phyloP scores from a whole-genome alignment of 2,113 vertebrate species.

The Cyanoderma ruficeps region DNA sequence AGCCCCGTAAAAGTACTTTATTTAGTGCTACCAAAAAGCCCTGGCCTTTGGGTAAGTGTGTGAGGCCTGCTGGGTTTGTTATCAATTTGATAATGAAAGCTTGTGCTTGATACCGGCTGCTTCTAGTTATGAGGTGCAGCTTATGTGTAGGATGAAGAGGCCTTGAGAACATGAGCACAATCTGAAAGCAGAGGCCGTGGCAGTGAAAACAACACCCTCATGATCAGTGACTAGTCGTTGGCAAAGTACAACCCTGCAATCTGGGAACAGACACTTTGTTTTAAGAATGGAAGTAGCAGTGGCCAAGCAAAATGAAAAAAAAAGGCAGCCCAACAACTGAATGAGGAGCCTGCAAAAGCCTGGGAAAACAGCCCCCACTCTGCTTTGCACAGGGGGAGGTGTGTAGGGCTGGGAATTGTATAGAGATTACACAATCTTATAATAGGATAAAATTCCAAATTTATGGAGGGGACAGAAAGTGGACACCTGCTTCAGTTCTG shows the following conservation, averaged over 20 bases:
- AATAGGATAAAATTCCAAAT: background rate
- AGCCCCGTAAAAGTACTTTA: background rate
- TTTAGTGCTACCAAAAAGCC: background rate
- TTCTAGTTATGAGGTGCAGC: background rate
- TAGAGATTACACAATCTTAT: accelerated
- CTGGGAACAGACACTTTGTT: background rate
- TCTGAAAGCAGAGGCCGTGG: background rate
- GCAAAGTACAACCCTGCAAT: background rate
- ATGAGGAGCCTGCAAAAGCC: background rate
- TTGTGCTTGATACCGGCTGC: background rate
- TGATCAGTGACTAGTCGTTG: background rate
- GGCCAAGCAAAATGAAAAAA: background rate
- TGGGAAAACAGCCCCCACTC: background rate
- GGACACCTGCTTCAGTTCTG: background rate
- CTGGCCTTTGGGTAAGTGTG: background rate
- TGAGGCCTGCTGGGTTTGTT: background rate
- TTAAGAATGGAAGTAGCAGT: background rate
- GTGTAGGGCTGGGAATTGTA: background rate
- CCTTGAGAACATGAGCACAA: background rate
- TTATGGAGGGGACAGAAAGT: background rate
- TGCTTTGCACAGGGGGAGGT: accelerated
- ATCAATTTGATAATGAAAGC: background rate
- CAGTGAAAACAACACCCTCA: background rate
- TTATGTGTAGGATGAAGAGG: background rate
- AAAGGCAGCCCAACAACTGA: background rate